Conservation (phyloP, 2,113 vertebrate species). For the Sinocyclocheilus grahami region DNA sequence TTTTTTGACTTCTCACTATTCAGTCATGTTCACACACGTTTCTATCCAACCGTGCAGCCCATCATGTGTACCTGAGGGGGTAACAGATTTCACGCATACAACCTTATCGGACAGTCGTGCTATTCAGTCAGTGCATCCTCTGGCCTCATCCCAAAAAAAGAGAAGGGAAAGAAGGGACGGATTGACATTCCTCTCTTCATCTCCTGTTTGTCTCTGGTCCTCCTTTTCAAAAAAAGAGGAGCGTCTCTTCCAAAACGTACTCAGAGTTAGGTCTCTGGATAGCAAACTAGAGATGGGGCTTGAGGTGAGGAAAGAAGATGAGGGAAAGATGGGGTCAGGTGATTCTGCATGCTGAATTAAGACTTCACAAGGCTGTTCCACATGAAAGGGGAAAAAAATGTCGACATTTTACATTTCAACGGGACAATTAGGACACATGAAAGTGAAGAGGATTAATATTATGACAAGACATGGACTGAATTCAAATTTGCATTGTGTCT, state of each 20-base stretch:
- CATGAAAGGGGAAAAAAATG: background rate
- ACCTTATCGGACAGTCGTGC: slow-evolving; percentile 71
- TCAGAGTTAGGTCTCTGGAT: slow-evolving; percentile 38
- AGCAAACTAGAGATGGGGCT: slow-evolving; percentile 50
- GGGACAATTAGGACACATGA: slow-evolving; percentile 39
- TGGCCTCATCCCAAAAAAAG: slow-evolving; percentile 50
- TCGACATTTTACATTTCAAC: background rate
- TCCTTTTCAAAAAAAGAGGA: slow-evolving; percentile 41
- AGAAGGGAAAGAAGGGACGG: slow-evolving; percentile 49
- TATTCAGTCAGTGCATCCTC: slow-evolving; percentile 65
- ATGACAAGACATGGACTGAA: too few relatives aligned
- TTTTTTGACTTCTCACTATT: slow-evolving; percentile 28
- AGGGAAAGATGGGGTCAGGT: background rate
- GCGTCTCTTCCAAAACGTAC: slow-evolving; percentile 51
- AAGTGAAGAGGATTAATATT: too few relatives aligned
- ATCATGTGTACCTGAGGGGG: slow-evolving; percentile 49
- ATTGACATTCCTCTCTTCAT: slow-evolving; percentile 48
- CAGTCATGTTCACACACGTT: slow-evolving; percentile 47
- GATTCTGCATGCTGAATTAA: slow-evolving; percentile 39
- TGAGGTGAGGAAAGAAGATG: background rate
- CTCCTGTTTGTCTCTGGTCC: slow-evolving; percentile 30
- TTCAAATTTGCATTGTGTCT: too few relatives aligned
- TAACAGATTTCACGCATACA: slow-evolving; percentile 59
- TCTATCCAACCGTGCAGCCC: slow-evolving; percentile 39
- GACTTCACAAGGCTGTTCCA: background rate